These are phyloP conservation scores for Baryphthengus martii DNA, from an alignment of 2,113 vertebrate genomes.

Conservation along the genomic window DNA sequence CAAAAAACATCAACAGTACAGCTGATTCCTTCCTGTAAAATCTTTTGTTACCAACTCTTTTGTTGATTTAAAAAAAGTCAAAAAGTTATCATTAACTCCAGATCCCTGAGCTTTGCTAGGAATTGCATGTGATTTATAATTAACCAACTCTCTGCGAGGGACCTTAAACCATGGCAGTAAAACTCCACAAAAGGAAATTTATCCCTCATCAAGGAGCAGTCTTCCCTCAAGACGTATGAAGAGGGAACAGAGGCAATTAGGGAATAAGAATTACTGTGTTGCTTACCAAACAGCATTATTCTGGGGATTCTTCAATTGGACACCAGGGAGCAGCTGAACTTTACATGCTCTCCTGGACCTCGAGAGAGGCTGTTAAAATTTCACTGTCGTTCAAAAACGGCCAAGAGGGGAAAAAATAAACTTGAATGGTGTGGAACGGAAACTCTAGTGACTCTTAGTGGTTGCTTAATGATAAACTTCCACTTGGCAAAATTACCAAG, in stretches of 20 bases:
- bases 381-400: conserved; percentile 3
- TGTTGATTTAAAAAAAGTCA: background rate
- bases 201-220: conserved; percentile 1
- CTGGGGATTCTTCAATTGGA: conserved; percentile 8
- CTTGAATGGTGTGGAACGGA: conserved; percentile 4
- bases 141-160: conserved; percentile 1
- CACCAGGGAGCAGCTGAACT: conserved; percentile 4
- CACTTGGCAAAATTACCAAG: background rate
- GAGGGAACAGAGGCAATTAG: background rate
- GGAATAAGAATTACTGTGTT: background rate
- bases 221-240: background rate
- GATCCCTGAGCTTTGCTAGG: conserved; percentile 15
- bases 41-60: background rate
- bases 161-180: conserved; percentile 26
- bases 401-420: background rate
- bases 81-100: background rate
- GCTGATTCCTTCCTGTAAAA: background rate
- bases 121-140: conserved; percentile 27
- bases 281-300: conserved; percentile 9
- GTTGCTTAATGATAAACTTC: background rate
- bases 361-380: conserved; percentile 55
- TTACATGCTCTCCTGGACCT: background rate
- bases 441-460: background rate
- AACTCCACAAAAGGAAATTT: background rate
- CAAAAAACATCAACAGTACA: background rate